Evolutionary conservation across 2,113 vertebrate genomes (phyloP).

Genomic region (Cheirogaleus medius): DNA sequence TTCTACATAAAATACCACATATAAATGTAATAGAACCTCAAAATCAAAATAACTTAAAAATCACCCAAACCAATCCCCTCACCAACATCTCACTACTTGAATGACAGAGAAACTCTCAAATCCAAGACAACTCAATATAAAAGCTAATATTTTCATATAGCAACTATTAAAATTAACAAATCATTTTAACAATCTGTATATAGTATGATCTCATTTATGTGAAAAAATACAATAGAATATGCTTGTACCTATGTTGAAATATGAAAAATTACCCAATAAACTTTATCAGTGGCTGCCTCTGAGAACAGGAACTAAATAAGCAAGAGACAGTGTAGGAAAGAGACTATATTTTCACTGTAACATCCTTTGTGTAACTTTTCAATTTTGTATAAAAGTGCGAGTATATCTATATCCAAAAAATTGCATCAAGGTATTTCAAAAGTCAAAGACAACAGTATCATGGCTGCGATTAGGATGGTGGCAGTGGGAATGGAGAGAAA

Average conservation of each 20-base stretch:
- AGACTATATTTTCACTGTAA: background rate
- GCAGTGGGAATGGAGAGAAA: background rate
- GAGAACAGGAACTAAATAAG: conserved; percentile 18
- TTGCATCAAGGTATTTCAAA: conserved; percentile 16
- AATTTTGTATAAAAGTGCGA: conserved; percentile 2
- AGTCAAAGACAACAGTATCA: background rate
- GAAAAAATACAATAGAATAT: background rate
- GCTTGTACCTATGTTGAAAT: background rate
- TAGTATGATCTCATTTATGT: background rate
- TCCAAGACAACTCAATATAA: conserved; percentile 12
- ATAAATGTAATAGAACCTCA: background rate
- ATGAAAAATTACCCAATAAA: conserved; percentile 42
- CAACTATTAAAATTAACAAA: conserved; percentile 42
- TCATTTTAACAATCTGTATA: conserved; percentile 27
- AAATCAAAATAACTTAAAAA: conserved; percentile 40
- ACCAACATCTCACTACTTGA: conserved; percentile 15
- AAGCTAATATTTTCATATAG: conserved; percentile 36
- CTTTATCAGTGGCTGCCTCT: conserved; percentile 14
- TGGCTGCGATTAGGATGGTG: background rate
- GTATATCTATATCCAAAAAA: background rate
- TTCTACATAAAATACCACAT: background rate
- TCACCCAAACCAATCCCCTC: background rate
- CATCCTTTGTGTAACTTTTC: background rate
- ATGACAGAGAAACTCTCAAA: conserved; percentile 15
- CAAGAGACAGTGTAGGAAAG: background rate